These are phyloP conservation scores for Hemibagrus wyckioides DNA, from an alignment of 2,113 vertebrate species.

Conservation along the genomic window DNA sequence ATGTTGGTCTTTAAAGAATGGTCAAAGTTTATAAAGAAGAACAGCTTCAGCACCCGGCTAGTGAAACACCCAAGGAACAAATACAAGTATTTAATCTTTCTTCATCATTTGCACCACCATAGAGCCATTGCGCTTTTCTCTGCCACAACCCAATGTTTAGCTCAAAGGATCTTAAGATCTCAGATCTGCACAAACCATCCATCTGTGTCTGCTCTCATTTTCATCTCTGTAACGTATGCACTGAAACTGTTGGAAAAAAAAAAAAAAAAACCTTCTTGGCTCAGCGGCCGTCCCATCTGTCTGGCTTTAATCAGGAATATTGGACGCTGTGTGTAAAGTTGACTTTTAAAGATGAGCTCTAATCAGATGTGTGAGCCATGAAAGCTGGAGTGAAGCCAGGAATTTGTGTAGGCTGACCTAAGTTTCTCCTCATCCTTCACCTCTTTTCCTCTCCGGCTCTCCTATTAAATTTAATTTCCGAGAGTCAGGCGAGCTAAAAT, in stretches of 20 bases:
- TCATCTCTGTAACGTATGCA: constrained; percentile 28
- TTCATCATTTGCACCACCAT: background rate
- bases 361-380: constrained; percentile 33
- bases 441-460: constrained; percentile 14
- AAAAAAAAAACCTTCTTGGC: constrained; percentile 39
- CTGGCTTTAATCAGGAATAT: constrained; percentile 54
- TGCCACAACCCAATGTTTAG: constrained; percentile 5
- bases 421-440: constrained; percentile 34
- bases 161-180: constrained; percentile 11
- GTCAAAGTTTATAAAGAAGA: background rate
- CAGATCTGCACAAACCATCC: constrained; percentile 20
- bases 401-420: constrained; percentile 27
- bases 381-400: constrained; percentile 39
- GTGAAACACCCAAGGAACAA: background rate
- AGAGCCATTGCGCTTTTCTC: background rate
- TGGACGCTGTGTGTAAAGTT: constrained; percentile 46
- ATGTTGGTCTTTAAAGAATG: background rate
- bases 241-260: background rate
- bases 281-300: constrained; percentile 21
- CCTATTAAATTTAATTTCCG: constrained; percentile 40
- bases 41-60: background rate
- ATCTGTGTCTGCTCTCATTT: constrained; percentile 27
- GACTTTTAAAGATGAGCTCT: constrained; percentile 44
- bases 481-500: constrained; percentile 43
- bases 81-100: background rate